phyloP scores from a whole-genome alignment of 2,888 invertebrate species.

The Ophion obscuratus region DNA sequence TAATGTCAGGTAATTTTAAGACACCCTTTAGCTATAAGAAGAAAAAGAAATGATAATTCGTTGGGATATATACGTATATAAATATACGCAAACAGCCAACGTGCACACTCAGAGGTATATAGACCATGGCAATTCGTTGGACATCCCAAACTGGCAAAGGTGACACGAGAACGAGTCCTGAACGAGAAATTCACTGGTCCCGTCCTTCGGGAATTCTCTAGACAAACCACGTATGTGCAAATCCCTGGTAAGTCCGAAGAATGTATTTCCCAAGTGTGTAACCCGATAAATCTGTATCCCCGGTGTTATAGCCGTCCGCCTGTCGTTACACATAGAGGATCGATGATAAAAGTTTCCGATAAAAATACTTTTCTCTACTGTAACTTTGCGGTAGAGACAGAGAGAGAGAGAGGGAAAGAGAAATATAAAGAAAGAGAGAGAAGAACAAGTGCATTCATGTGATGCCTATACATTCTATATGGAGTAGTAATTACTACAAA shows the following conservation, averaged over 20 bases:
- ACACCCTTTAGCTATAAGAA: too few species aligned
- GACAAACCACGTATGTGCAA: slow-evolving; percentile 36
- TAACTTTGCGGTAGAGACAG: not conserved
- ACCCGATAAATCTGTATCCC: slow-evolving; percentile 60
- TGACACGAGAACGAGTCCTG: slow-evolving; percentile 33
- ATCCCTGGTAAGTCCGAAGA: slow-evolving; percentile 50
- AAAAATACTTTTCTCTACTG: slow-evolving; percentile 3
- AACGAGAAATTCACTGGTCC: slow-evolving; percentile 55
- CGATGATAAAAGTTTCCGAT: slow-evolving; percentile 36
- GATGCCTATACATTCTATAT: too few species aligned
- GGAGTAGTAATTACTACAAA: too few species aligned
- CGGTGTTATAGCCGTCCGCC: slow-evolving; percentile 20
- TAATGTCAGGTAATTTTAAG: too few species aligned
- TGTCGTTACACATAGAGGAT: slow-evolving; percentile 5
- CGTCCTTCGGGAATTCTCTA: slow-evolving; percentile 38
- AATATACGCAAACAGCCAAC: not conserved
- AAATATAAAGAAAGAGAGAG: not conserved
- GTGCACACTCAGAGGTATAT: not conserved
- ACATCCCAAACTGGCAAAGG: slow-evolving; percentile 49
- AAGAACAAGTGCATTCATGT: too few species aligned
- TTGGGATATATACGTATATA: not conserved
- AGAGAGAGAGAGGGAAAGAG: not conserved
- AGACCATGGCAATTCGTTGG: not conserved
- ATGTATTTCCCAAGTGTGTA: slow-evolving; percentile 64
- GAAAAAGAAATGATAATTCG: too few species aligned